A percentile compares a stretch with the other conserved stretches of the same genome.
Evolutionary conservation across 2,888 invertebrate species (phyloP).

Genomic region (Apodemia mormo): DNA sequence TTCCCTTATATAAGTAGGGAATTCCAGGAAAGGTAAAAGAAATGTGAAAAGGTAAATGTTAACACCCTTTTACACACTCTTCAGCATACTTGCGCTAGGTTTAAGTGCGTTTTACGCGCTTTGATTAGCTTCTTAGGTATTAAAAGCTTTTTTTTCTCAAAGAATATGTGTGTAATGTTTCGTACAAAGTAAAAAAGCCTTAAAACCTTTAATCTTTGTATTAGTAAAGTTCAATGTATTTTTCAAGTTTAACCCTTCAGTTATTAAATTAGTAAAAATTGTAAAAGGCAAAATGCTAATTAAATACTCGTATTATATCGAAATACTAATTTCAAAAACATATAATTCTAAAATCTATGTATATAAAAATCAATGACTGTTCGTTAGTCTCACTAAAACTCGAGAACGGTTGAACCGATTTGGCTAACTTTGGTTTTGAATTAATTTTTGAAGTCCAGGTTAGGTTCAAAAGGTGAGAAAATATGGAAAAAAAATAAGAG

Average conservation of each 20-base stretch:
- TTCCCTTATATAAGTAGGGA: background rate
- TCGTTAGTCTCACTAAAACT: too few relatives aligned
- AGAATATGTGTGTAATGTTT: background rate
- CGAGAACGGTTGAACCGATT: too few relatives aligned
- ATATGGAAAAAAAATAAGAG: too few relatives aligned
- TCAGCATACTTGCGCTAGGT: background rate
- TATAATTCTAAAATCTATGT: too few relatives aligned
- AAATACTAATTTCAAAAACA: too few relatives aligned
- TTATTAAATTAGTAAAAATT: background rate
- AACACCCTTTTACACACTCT: background rate
- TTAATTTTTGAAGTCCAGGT: too few relatives aligned
- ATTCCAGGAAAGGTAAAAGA: background rate
- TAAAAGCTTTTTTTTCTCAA: constrained; percentile 7
- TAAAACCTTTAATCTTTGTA: background rate
- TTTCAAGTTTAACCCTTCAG: background rate
- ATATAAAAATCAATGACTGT: too few relatives aligned
- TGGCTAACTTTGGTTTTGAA: too few relatives aligned
- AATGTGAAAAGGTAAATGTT: background rate
- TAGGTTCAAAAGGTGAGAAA: too few relatives aligned
- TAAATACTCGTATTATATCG: too few relatives aligned
- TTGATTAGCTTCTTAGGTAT: constrained; percentile 2
- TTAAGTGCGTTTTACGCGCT: constrained; percentile 14
- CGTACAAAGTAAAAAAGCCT: background rate
- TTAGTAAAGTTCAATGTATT: background rate
- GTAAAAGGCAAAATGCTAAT: too few relatives aligned